phyloP scores from a whole-genome alignment of 2,113 vertebrate genomes.

The Salvelinus alpinus region DNA sequence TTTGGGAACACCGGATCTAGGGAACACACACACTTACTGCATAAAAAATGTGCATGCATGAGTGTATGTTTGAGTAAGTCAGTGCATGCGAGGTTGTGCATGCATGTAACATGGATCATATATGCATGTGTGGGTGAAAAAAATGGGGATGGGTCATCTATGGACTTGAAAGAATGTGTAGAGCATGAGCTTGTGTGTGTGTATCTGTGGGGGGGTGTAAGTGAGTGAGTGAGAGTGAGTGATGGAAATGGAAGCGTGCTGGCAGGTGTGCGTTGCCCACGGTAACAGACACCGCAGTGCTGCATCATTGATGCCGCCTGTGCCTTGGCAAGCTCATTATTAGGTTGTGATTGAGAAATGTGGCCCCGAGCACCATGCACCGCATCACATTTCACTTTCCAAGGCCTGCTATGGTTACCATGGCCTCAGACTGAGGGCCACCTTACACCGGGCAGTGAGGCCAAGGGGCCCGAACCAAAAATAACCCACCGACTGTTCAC shows the following conservation, averaged over 20 bases:
- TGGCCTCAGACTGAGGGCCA: conserved; percentile 72
- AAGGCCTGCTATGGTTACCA: conserved; percentile 77
- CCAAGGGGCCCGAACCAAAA: conserved; percentile 38
- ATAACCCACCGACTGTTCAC: conserved; percentile 40
- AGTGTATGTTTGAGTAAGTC: conserved; percentile 9
- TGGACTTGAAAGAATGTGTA: background rate
- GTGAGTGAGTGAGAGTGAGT: conserved; percentile 23
- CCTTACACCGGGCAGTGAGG: conserved; percentile 25
- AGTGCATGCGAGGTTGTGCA: background rate
- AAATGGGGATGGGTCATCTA: too few relatives aligned
- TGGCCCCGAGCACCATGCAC: conserved; percentile 48
- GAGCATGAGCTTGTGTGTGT: conserved; percentile 9
- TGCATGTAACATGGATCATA: background rate
- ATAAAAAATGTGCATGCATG: background rate
- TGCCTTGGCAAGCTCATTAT: conserved; percentile 68
- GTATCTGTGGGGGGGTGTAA: background rate
- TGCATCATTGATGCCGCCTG: conserved; percentile 72
- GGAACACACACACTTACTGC: too few relatives aligned
- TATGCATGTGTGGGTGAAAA: conserved; percentile 6
- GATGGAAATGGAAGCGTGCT: background rate
- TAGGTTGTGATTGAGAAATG: conserved; percentile 76
- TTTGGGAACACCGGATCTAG: too few relatives aligned
- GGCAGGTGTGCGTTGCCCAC: conserved; percentile 33
- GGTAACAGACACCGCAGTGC: conserved; percentile 68
- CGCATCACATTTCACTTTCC: conserved; percentile 79